Conservation (phyloP, 2,888 invertebrate species). For the Cerastis leucographa region DNA sequence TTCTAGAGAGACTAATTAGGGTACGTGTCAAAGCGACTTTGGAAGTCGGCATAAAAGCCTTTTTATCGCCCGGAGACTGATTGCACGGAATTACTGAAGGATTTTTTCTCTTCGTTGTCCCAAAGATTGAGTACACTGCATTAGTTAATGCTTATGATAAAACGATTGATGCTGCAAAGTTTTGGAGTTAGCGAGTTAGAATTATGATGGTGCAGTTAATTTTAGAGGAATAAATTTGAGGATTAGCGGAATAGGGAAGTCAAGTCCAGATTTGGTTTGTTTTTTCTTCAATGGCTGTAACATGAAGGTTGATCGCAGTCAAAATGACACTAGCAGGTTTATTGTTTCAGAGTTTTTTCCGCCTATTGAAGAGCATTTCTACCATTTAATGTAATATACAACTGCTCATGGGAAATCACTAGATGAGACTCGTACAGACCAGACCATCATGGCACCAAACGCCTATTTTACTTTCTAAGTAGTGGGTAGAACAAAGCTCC, state of each 20-base stretch:
- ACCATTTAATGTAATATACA: background rate
- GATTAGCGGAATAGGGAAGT: background rate
- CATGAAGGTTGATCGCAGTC: background rate
- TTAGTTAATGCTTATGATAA: constrained; percentile 80
- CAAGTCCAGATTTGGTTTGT: background rate
- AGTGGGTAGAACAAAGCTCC: too few species aligned
- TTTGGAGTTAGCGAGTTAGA: constrained; percentile 31
- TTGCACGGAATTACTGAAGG: constrained; percentile 81
- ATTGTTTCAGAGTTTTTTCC: background rate
- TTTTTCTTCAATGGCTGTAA: background rate
- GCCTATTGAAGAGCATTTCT: background rate
- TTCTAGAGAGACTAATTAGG: constrained; percentile 63
- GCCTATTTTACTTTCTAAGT: background rate
- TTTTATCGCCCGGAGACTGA: constrained; percentile 82
- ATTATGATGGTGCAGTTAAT: constrained; percentile 44
- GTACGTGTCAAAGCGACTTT: constrained; percentile 65
- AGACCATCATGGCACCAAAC: background rate
- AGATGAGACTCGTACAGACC: background rate
- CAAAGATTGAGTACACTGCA: constrained; percentile 74
- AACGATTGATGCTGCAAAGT: constrained; percentile 74
- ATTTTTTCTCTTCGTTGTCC: constrained; percentile 71
- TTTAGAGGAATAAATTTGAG: constrained; percentile 22
- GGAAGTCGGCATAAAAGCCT: constrained; percentile 63
- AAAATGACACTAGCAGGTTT: background rate
- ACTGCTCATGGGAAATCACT: background rate